Evolutionary conservation across 2,888 invertebrate species (phyloP).

Genomic region (Liodrosophila aerea): DNA sequence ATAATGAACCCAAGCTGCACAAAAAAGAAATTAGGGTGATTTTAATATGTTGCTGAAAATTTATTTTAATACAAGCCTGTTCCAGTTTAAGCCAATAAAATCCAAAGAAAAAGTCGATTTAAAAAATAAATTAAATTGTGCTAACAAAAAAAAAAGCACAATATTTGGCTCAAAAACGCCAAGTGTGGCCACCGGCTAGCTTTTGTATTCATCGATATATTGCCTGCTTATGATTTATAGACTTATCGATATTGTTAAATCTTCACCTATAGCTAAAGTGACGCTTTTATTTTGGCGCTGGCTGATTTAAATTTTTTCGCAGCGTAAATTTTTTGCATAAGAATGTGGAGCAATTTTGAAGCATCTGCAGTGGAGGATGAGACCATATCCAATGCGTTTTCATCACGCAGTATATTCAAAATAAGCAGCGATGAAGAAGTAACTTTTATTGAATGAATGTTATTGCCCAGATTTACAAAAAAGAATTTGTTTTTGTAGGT

Average conservation of each 20-base stretch:
- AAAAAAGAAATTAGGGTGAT: too few species aligned
- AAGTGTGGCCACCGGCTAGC: too few species aligned
- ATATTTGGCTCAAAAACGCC: too few species aligned
- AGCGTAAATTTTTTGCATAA: neutral
- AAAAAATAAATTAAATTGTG: too few species aligned
- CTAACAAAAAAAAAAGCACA: too few species aligned
- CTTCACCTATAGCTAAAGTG: too few species aligned
- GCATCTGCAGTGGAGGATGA: slow-evolving; percentile 79
- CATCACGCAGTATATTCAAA: slow-evolving; percentile 80
- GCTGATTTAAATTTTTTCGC: slow-evolving; percentile 32
- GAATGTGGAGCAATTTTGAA: slow-evolving; percentile 81
- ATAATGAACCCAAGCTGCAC: too few species aligned
- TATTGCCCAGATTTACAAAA: neutral
- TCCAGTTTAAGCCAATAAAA: too few species aligned
- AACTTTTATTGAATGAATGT: slow-evolving; percentile 1
- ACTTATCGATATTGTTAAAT: neutral
- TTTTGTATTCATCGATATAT: too few species aligned
- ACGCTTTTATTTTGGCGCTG: slow-evolving; percentile 65
- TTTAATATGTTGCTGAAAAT: too few species aligned
- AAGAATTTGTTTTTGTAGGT: slow-evolving; percentile 59
- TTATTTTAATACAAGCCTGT: too few species aligned
- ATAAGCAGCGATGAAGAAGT: slow-evolving; percentile 79
- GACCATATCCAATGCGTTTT: slow-evolving; percentile 80
- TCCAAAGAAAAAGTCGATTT: too few species aligned
- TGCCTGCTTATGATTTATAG: neutral